phyloP scores from a whole-genome alignment of 2,888 invertebrate genomes.

The Eupithecia vulgata region DNA sequence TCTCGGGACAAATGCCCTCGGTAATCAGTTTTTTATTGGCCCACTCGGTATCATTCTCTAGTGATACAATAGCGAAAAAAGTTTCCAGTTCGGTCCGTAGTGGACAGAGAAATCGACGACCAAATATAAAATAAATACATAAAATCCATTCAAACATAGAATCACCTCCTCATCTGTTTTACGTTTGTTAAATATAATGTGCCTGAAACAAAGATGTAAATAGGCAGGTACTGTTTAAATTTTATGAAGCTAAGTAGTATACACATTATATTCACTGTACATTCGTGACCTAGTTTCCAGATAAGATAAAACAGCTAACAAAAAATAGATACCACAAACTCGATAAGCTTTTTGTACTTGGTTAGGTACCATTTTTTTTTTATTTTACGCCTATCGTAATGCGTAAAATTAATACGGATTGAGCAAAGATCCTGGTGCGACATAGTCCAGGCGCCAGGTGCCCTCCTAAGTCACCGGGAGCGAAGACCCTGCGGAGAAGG shows the following conservation, averaged over 20 bases:
- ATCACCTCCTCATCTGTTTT: too few species aligned
- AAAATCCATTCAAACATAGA: too few species aligned
- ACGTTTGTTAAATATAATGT: background rate
- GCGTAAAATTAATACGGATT: background rate
- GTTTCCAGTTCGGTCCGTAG: too few species aligned
- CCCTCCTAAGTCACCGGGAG: background rate
- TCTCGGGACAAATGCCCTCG: too few species aligned
- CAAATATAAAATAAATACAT: too few species aligned
- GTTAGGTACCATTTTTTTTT: too few species aligned
- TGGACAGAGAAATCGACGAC: too few species aligned
- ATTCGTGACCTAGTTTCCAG: slow-evolving; percentile 31
- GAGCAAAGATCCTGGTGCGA: background rate
- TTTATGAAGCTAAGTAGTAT: slow-evolving; percentile 5
- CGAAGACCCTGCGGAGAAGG: slow-evolving; percentile 59
- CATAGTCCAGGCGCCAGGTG: background rate
- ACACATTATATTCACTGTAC: too few species aligned
- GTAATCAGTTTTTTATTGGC: too few species aligned
- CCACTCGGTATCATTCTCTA: too few species aligned
- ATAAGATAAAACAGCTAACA: slow-evolving; percentile 22
- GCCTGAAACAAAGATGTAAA: background rate
- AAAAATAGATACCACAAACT: slow-evolving; percentile 6
- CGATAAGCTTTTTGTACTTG: background rate
- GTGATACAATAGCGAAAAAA: too few species aligned
- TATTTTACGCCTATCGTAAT: background rate
- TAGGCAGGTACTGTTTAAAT: background rate